A percentile compares a stretch with the other conserved stretches of the same genome.
Evolutionary conservation across 2,113 vertebrate genomes (phyloP).

Genomic region (Salvelinus alpinus): DNA sequence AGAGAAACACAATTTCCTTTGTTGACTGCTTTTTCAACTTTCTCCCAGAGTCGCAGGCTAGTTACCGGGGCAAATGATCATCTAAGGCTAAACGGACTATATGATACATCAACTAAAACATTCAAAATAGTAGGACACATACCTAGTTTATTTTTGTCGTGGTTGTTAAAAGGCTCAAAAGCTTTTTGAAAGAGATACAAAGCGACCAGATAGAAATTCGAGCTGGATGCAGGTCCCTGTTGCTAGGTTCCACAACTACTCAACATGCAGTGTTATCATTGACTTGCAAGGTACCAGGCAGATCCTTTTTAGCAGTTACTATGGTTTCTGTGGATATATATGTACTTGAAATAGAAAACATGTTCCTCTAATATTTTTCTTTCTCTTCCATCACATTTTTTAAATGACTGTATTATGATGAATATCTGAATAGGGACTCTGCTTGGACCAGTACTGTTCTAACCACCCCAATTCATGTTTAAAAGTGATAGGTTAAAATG

Average conservation of each 20-base stretch:
- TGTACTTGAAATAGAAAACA: constrained; percentile 22
- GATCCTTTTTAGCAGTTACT: constrained; percentile 47
- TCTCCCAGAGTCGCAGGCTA: too few relatives aligned
- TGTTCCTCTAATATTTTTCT: constrained; percentile 52
- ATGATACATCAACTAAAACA: too few relatives aligned
- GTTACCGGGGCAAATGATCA: too few relatives aligned
- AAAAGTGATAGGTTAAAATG: background rate
- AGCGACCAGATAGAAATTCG: constrained; percentile 25
- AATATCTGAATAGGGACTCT: background rate
- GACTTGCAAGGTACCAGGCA: constrained; percentile 45
- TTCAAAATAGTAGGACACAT: too few relatives aligned
- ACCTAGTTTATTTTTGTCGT: constrained; percentile 2
- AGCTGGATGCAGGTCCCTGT: constrained; percentile 40
- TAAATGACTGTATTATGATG: background rate
- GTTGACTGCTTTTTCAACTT: background rate
- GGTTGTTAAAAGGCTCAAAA: constrained; percentile 1
- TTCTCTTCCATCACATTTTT: constrained; percentile 7
- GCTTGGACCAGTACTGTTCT: background rate
- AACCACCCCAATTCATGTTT: background rate
- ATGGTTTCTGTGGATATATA: constrained; percentile 67
- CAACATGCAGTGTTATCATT: constrained; percentile 49
- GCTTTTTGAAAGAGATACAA: constrained; percentile 13
- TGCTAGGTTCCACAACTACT: constrained; percentile 55
- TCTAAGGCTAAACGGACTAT: too few relatives aligned
- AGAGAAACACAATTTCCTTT: background rate